Percentiles rank a stretch among this genome's conserved stretches.
Conservation (phyloP, 2,113 vertebrate species). For the Barnardius zonarius region DNA sequence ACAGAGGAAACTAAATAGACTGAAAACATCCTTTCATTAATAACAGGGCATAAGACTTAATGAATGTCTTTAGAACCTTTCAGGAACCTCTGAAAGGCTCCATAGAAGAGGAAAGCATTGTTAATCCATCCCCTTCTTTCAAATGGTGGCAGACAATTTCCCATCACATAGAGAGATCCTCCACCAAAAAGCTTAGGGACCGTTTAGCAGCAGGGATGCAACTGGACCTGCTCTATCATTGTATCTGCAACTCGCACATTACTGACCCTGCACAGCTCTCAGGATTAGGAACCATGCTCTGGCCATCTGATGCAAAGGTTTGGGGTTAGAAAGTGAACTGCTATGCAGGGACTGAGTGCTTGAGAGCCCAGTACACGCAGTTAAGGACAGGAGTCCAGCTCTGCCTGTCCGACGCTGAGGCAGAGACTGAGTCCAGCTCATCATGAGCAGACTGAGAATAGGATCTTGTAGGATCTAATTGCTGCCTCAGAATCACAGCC, state of each 20-base stretch:
- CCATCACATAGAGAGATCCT: neutral
- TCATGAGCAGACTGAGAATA: neutral
- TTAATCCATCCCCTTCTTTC: neutral
- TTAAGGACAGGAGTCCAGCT: neutral
- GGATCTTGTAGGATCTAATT: neutral
- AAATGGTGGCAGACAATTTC: neutral
- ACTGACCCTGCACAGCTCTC: neutral
- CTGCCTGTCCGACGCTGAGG: neutral
- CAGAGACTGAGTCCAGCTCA: neutral
- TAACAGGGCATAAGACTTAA: neutral
- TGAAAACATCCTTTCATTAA: conserved; percentile 47
- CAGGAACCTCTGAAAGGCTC: neutral
- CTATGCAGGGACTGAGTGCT: neutral
- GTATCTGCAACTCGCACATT: neutral
- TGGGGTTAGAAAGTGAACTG: neutral
- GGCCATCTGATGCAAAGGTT: neutral
- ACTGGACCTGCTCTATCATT: neutral
- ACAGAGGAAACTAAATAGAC: neutral
- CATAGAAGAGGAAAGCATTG: neutral
- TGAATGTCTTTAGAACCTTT: neutral
- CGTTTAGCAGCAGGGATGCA: neutral
- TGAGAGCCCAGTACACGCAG: accelerated
- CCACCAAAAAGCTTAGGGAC: neutral
- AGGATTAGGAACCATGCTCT: neutral
- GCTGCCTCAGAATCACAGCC: neutral